Percentiles rank a stretch among this genome's conserved stretches.
phyloP scores from a whole-genome alignment of 2,888 invertebrate species.

The Chironomus tentans region DNA sequence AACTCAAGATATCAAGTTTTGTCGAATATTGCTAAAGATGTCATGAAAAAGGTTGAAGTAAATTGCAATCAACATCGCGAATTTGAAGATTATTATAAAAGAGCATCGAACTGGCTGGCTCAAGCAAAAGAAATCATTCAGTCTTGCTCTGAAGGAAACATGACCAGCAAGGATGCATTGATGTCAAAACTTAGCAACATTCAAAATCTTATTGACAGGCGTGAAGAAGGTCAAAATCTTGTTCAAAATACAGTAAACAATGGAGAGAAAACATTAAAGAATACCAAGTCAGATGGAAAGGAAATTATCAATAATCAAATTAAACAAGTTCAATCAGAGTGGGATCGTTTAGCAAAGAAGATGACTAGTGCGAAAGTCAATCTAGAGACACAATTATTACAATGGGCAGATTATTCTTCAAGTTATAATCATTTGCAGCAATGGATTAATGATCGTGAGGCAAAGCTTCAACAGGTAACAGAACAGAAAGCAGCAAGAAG shows the following conservation, averaged over 20 bases:
- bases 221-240: slow-evolving; percentile 79
- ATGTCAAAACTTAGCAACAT: slow-evolving; percentile 70
- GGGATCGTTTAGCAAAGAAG: slow-evolving; percentile 85
- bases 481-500: slow-evolving; percentile 75
- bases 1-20: slow-evolving; percentile 85
- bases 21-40: slow-evolving; percentile 79
- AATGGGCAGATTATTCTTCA: slow-evolving; percentile 95
- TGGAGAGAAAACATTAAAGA: slow-evolving; percentile 81
- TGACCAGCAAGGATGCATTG: slow-evolving; percentile 72
- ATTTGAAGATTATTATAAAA: slow-evolving; percentile 65
- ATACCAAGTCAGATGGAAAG: slow-evolving; percentile 79
- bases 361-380: slow-evolving; percentile 86
- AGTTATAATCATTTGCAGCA: slow-evolving; percentile 85
- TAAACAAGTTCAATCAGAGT: slow-evolving; percentile 82
- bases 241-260: slow-evolving; percentile 80
- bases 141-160: slow-evolving; percentile 67
- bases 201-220: slow-evolving; percentile 66
- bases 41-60: slow-evolving; percentile 80
- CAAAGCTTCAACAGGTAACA: slow-evolving; percentile 80
- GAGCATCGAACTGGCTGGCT: slow-evolving; percentile 77
- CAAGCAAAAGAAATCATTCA: slow-evolving; percentile 75
- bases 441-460: slow-evolving; percentile 91
- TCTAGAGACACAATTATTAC: slow-evolving; percentile 78
- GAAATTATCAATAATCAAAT: slow-evolving; percentile 79
- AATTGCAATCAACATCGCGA: slow-evolving; percentile 77